Evolutionary conservation across 2,888 invertebrate genomes (phyloP).

Genomic region (Eucriotettix oculatus): DNA sequence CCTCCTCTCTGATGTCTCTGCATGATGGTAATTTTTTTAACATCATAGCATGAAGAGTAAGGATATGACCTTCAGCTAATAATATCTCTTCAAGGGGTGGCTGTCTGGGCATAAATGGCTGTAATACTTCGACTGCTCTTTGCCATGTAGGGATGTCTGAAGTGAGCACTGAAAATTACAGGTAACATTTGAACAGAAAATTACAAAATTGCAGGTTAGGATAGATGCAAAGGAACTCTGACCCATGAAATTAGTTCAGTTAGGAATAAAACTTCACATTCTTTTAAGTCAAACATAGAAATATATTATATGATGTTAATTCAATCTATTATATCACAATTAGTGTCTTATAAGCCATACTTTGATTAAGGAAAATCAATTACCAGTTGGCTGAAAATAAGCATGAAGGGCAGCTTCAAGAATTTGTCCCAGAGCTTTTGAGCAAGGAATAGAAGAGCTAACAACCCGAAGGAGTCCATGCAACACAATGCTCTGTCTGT

Average conservation of each 20-base stretch:
- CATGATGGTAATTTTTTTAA: slow-evolving; percentile 30
- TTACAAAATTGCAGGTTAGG: no score
- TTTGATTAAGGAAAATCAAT: background rate
- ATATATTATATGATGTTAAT: no score
- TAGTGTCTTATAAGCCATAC: no score
- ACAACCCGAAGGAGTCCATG: slow-evolving; percentile 30
- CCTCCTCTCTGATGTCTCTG: slow-evolving; percentile 26
- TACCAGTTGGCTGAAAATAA: slow-evolving; percentile 36
- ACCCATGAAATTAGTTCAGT: no score
- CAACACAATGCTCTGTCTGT: slow-evolving; percentile 30
- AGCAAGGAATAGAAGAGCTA: slow-evolving; percentile 28
- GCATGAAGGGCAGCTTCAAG: slow-evolving; percentile 35
- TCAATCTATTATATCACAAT: no score
- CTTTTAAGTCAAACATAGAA: no score
- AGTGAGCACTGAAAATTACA: no score
- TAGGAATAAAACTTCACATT: no score
- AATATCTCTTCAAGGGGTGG: slow-evolving; percentile 30
- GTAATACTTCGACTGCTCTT: slow-evolving; percentile 26
- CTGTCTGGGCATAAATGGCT: slow-evolving; percentile 28
- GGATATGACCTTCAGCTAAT: slow-evolving; percentile 32
- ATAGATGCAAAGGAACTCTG: no score
- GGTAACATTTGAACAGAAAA: no score
- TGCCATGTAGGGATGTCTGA: slow-evolving; percentile 27
- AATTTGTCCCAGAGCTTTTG: slow-evolving; percentile 30
- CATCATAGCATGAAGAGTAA: slow-evolving; percentile 37